phyloP scores from a whole-genome alignment of 2,888 invertebrate species.

The Anarsia innoxiella region DNA sequence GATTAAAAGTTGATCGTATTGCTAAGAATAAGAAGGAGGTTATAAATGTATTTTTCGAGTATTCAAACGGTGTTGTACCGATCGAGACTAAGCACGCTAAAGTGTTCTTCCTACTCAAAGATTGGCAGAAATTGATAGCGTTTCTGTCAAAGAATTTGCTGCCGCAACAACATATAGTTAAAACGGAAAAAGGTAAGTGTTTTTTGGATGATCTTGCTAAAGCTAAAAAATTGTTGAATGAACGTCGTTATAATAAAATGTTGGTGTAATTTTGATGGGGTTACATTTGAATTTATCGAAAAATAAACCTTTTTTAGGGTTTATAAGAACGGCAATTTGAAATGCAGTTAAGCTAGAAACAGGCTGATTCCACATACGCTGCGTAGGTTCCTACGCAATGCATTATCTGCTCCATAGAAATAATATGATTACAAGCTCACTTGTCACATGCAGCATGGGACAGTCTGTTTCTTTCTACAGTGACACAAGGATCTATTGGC shows the following conservation, averaged over 20 bases:
- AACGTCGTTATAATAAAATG: conserved; percentile 5
- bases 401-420: too few species aligned
- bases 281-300: too few species aligned
- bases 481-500: too few species aligned
- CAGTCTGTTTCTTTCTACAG: too few species aligned
- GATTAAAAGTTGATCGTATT: conserved; percentile 35
- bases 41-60: conserved; percentile 54
- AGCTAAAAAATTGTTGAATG: conserved; percentile 52
- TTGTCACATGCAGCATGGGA: too few species aligned
- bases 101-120: conserved; percentile 47
- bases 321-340: too few species aligned
- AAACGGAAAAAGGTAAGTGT: conserved; percentile 54
- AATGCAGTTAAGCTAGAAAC: too few species aligned
- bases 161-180: conserved; percentile 51
- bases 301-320: too few species aligned
- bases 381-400: too few species aligned
- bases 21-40: conserved; percentile 40
- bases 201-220: conserved; percentile 55
- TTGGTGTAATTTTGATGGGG: conserved; percentile 1
- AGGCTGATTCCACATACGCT: background rate
- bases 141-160: conserved; percentile 55
- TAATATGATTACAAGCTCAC: too few species aligned
- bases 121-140: conserved; percentile 60
- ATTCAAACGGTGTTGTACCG: conserved; percentile 50
- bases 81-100: conserved; percentile 46